Evolutionary conservation across 2,888 invertebrate genomes (phyloP), one percentile per base, ranked within the genome.

Genomic region (Nemotelus nigrinus): DNA sequence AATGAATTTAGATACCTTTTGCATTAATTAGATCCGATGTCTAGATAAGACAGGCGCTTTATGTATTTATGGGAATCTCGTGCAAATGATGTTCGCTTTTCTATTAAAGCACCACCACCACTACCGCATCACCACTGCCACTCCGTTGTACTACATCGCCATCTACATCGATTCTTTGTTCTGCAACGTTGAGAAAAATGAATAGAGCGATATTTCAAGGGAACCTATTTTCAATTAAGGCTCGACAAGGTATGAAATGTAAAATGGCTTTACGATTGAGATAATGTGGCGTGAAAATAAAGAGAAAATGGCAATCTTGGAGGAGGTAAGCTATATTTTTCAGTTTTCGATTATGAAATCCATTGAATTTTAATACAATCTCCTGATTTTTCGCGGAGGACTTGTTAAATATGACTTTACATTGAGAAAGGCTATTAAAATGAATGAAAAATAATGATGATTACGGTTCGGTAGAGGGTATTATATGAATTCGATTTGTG

Each of bases 21-120:
- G 76, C 64, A 76, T 76, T 76, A 76, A 76, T 64, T 64, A 77
- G 78, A 78, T 78, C 67, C 64, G 64, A 64, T 55, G 78, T 76
- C 72, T 48, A 78, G 78, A 78, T 78, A 76, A 48, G 71, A 63
- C 58, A 58, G 76, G 58, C 58, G 72, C 71, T 78, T 77, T 64
- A 53, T 72, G 65, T 78, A 78, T 78, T 77, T 78, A 78, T 76
- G 78, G 71, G 76, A 65, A 70, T 70, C 76, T 76, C 77, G 70
- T 78, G 78, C 76, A 77, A 78, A 78, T 77, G 72, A 78, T 78
- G 77, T 71, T 78, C 78, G 4, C 71, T 67, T 65, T 72, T 57
- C 75, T 71, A 78, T 76, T 78, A 76, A 78, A 67, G 45, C 55
- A 8, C 71, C 60, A 60, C 58, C 53, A 67, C 70, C 10, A 77